Evolutionary conservation across 1,140 invertebrate genomes (phyloP).

Genomic region (Drosophila parvula): DNA sequence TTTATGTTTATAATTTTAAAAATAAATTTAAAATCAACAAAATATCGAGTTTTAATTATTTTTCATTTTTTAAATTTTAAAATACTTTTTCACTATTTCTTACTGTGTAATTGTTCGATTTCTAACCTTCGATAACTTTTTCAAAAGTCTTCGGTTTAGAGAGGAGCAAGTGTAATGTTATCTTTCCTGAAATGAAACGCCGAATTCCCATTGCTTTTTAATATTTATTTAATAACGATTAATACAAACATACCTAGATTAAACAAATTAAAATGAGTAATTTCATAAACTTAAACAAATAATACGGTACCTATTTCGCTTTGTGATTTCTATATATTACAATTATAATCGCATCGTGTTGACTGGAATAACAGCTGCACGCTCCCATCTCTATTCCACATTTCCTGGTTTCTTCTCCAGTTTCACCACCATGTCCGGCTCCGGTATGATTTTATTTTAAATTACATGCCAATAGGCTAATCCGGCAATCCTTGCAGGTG

Average conservation of each 20-base stretch:
- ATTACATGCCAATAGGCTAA: slow-evolving; percentile 2
- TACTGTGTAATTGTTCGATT: not conserved
- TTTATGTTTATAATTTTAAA: not conserved
- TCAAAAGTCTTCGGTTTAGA: not conserved
- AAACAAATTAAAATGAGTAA: not conserved
- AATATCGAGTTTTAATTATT: not conserved
- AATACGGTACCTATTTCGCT: not conserved
- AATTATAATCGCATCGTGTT: not conserved
- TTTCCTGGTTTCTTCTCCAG: slow-evolving; percentile 10
- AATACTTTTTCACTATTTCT: no score
- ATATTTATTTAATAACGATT: not conserved
- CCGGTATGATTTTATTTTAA: slow-evolving; percentile 13
- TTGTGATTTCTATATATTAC: not conserved
- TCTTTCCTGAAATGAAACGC: not conserved
- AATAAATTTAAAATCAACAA: not conserved
- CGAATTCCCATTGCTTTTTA: not conserved
- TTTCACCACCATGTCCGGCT: slow-evolving; percentile 33
- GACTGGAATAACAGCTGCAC: not conserved
- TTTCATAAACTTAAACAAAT: not conserved
- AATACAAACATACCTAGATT: not conserved
- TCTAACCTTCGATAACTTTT: not conserved
- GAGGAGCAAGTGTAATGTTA: not conserved
- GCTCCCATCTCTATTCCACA: slow-evolving; percentile 5
- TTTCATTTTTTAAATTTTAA: no score
- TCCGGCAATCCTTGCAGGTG: slow-evolving; percentile 75